Base-by-base conservation (phyloP, 2,888 invertebrate genomes). In the Caenorhabditis parvicauda region DNA sequence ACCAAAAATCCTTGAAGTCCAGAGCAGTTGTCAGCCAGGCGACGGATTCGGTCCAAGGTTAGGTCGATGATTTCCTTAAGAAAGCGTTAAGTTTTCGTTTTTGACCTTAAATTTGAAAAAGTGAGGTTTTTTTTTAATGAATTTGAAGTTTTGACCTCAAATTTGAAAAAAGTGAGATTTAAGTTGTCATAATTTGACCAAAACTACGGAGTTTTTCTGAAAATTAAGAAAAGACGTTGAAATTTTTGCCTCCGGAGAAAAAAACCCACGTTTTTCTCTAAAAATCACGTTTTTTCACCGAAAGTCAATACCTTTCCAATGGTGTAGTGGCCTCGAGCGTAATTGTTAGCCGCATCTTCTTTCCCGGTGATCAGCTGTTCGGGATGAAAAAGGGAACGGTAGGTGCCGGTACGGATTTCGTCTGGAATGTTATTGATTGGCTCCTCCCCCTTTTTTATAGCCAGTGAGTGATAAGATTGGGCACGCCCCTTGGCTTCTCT, bases 341-440 rank as follows among this genome's bases (percentile, higher is more conserved):
- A 83, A 71, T 83, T 83, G 70, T 84, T 84, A 24, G 83, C 83
- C 12, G 83, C 84, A 72, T 83, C 83, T 66, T 83, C 83, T 68
- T 83, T 83, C 25, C 83, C 83, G 51, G 82, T 82, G 54, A 83
- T 72, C 83, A 92, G 86, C 85, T 93, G 93, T 85, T 94, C 93
- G 67, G 93, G 93, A 84, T 94, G 93, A 88, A 93, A 94, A 81
- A 94, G 87, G 84, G 91, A 91, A 68, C 92, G 87, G 87, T 94
- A 94, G 21, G 81, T 81, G 24, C 84, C 84, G 12, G 83, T 83
- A 39, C 84, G 77, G 32, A 84, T 82, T 68, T 84, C 84, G 70
- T 83, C 83, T 80, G 53, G n/a, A 72, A 64, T 19, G 32, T 14
- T 12, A 6, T 9, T 12, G 1, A 12, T 2, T 17, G 19, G 19